These are phyloP conservation scores for Epinephelus coioides DNA, from an alignment of 2,797 vertebrate genomes.

Conservation along the genomic window DNA sequence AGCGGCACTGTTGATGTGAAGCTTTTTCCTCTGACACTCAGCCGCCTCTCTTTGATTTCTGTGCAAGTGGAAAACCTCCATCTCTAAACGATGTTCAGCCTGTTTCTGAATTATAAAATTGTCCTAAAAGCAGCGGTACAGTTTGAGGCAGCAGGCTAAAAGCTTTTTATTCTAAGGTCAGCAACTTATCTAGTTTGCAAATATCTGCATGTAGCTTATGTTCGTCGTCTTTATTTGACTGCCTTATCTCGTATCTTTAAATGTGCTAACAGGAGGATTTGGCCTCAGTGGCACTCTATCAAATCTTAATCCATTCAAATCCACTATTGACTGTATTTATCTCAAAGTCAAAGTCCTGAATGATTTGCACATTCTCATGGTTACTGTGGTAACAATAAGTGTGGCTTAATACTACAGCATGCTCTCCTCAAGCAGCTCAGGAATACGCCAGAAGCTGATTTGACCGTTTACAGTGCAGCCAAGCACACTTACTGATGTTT, in stretches of 20 bases:
- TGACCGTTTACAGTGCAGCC: too few relatives aligned
- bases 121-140: background rate
- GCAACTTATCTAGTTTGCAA: background rate
- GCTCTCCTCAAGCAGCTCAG: background rate
- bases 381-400: background rate
- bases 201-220: background rate
- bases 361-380: background rate
- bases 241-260: background rate
- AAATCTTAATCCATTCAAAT: background rate
- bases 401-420: background rate
- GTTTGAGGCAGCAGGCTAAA: background rate
- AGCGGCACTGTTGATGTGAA: too few relatives aligned
- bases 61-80: background rate
- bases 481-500: too few relatives aligned
- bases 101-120: background rate
- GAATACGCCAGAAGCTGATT: too few relatives aligned
- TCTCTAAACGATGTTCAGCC: background rate
- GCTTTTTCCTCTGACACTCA: too few relatives aligned
- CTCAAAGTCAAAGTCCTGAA: background rate
- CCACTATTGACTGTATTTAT: background rate
- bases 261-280: background rate
- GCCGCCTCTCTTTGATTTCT: too few relatives aligned
- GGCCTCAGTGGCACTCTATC: background rate
- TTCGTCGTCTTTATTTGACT: background rate
- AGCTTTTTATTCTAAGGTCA: background rate